A percentile compares a stretch with the other conserved stretches of the same genome.
These are phyloP conservation scores for Phalacrocorax brasilianus DNA, from an alignment of 2,113 vertebrate genomes.

Conservation along the genomic window DNA sequence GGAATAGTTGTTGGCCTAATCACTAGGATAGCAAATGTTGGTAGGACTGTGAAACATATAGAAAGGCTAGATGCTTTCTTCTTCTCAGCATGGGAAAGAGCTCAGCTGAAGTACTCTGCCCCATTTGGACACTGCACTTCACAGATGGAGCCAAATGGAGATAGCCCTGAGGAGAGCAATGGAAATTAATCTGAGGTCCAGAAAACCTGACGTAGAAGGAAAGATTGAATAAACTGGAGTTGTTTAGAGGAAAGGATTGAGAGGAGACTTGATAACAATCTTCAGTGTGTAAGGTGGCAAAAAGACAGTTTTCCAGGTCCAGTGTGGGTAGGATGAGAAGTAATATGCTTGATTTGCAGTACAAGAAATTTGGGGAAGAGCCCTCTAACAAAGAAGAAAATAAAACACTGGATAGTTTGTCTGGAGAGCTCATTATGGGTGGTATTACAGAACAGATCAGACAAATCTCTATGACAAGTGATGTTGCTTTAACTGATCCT, in stretches of 20 bases:
- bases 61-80: neutral
- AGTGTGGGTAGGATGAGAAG: neutral
- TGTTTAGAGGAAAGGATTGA: neutral
- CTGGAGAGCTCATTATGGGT: neutral
- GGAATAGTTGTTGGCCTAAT: neutral
- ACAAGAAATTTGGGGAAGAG: neutral
- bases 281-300: neutral
- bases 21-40: neutral
- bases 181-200: slow-evolving; percentile 21
- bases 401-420: neutral
- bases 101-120: neutral
- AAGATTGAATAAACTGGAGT: neutral
- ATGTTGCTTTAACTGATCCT: neutral
- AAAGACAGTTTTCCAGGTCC: neutral
- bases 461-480: neutral
- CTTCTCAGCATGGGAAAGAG: neutral
- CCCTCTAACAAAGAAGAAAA: slow-evolving; percentile 4
- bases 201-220: slow-evolving; percentile 10
- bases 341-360: neutral
- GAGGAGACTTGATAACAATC: neutral
- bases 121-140: neutral
- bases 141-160: neutral
- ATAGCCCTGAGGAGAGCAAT: neutral
- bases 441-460: neutral
- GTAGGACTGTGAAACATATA: neutral